Conservation (phyloP, 2,113 vertebrate species). For the Alligator mississippiensis region DNA sequence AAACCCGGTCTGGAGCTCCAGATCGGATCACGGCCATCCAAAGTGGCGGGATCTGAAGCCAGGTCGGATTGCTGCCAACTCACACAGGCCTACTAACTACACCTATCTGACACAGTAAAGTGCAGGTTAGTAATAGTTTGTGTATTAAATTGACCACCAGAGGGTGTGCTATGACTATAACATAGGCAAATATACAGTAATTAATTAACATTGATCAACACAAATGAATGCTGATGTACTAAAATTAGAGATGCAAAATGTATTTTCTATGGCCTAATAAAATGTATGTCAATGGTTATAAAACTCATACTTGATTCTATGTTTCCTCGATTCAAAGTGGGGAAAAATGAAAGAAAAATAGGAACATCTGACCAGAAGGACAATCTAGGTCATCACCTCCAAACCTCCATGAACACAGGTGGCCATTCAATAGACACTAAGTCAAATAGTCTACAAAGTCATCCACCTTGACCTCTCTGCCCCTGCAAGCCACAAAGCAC, state of each 20-base stretch:
- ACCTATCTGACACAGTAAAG: too few relatives aligned
- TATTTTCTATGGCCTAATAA: neutral
- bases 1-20: too few relatives aligned
- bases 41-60: too few relatives aligned
- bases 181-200: neutral
- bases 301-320: neutral
- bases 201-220: neutral
- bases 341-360: neutral
- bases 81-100: too few relatives aligned
- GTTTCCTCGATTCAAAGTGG: neutral
- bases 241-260: neutral
- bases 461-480: too few relatives aligned
- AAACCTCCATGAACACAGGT: too few relatives aligned
- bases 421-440: too few relatives aligned
- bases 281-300: neutral
- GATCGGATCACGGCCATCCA: too few relatives aligned
- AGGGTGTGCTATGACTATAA: neutral
- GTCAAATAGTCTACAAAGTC: too few relatives aligned
- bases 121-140: neutral
- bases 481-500: too few relatives aligned
- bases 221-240: neutral
- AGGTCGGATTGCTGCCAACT: too few relatives aligned
- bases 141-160: neutral
- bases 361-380: neutral
- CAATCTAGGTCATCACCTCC: too few relatives aligned